Conservation (phyloP, 1,140 invertebrate species). For the Drosophila oshimai region DNA sequence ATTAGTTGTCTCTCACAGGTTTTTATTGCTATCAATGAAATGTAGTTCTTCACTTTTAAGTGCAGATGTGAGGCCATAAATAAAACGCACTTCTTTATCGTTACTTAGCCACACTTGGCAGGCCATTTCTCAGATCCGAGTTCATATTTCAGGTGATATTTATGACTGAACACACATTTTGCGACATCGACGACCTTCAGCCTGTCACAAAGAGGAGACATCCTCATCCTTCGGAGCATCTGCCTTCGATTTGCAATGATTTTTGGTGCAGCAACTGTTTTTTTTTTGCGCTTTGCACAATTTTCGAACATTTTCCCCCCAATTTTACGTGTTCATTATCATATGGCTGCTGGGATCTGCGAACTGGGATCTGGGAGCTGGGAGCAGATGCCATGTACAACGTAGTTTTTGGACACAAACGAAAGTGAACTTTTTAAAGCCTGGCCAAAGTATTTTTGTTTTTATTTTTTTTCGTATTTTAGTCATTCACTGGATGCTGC, state of each 20-base stretch:
- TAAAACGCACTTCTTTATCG: background rate
- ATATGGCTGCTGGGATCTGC: slow-evolving; percentile 36
- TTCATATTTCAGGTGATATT: slow-evolving; percentile 39
- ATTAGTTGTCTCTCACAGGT: background rate
- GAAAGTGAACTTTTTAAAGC: slow-evolving; percentile 78
- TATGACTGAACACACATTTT: slow-evolving; percentile 26
- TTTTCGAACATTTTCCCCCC: slow-evolving; percentile 36
- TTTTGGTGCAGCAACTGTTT: slow-evolving; percentile 73
- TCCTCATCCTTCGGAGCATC: slow-evolving; percentile 54
- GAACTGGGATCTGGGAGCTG: no score
- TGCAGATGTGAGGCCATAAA: background rate
- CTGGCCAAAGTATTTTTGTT: slow-evolving; percentile 62
- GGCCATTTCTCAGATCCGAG: slow-evolving; percentile 18
- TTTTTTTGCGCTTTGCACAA: slow-evolving; percentile 38
- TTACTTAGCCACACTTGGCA: background rate
- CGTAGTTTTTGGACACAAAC: slow-evolving; percentile 73
- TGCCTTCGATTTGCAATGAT: slow-evolving; percentile 73
- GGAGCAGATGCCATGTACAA: slow-evolving; percentile 32
- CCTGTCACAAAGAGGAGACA: slow-evolving; percentile 35
- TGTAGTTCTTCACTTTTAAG: background rate
- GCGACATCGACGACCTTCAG: slow-evolving; percentile 49
- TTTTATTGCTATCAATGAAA: background rate
- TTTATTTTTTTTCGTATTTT: background rate
- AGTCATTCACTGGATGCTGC: slow-evolving; percentile 23
- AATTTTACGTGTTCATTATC: slow-evolving; percentile 74